Conservation (phyloP, 2,113 vertebrate species). For the Neogobius melanostomus region DNA sequence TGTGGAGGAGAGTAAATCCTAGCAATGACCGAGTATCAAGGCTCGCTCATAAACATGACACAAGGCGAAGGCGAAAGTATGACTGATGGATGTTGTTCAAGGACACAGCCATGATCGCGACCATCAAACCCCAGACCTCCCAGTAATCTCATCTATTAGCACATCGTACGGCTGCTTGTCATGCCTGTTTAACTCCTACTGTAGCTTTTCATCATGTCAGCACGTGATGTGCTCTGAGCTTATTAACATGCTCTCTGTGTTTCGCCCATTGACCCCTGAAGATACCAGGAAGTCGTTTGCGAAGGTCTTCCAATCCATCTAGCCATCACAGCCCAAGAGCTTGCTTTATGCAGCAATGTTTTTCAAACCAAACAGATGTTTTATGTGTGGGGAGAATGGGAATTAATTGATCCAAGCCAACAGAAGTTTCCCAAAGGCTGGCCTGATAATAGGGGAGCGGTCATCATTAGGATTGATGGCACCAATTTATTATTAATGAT, state of each 20-base stretch:
- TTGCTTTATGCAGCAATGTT: slow-evolving; percentile 26
- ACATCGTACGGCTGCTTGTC: slow-evolving; percentile 53
- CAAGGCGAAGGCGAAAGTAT: slow-evolving; percentile 33
- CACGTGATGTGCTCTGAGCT: slow-evolving; percentile 35
- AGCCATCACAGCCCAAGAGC: slow-evolving; percentile 17
- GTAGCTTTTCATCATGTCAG: slow-evolving; percentile 13
- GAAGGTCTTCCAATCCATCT: slow-evolving; percentile 25
- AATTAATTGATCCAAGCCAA: slow-evolving; percentile 72
- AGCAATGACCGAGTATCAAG: slow-evolving; percentile 38
- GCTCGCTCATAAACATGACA: slow-evolving; percentile 58
- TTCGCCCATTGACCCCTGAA: slow-evolving; percentile 32
- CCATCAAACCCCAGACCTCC: slow-evolving; percentile 51
- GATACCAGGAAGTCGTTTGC: slow-evolving; percentile 30
- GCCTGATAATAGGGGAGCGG: slow-evolving; percentile 71
- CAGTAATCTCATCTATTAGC: slow-evolving; percentile 59
- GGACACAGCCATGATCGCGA: slow-evolving; percentile 57
- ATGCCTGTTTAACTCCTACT: slow-evolving; percentile 57
- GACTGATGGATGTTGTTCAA: slow-evolving; percentile 66
- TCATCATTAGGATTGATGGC: slow-evolving; percentile 83
- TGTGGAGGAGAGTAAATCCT: slow-evolving; percentile 52
- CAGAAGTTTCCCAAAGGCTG: slow-evolving; percentile 73
- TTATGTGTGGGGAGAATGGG: slow-evolving; percentile 38
- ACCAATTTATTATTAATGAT: slow-evolving; percentile 85
- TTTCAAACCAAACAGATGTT: slow-evolving; percentile 61
- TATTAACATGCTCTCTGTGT: slow-evolving; percentile 10